Conservation (phyloP, 2,797 vertebrate genomes). For the Falco biarmicus region DNA sequence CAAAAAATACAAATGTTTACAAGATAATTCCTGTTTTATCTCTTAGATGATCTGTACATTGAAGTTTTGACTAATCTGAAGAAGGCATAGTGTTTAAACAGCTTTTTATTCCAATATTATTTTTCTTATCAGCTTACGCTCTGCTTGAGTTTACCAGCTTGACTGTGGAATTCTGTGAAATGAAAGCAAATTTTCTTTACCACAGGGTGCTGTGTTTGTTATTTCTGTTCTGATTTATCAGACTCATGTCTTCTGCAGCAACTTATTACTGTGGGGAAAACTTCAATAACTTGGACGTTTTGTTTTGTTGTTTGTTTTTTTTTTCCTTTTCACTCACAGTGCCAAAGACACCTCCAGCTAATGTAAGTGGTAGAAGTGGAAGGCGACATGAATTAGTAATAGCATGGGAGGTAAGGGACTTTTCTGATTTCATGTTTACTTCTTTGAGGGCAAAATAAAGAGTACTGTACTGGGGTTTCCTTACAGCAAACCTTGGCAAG, state of each 20-base stretch:
- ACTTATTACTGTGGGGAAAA: background rate
- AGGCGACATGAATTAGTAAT: slow-evolving; percentile 95
- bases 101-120: background rate
- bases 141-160: background rate
- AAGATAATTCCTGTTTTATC: background rate
- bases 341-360: slow-evolving; percentile 92
- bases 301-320: background rate
- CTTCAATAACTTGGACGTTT: background rate
- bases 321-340: slow-evolving; percentile 77
- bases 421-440: slow-evolving; percentile 8
- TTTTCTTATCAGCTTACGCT: background rate
- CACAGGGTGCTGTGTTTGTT: background rate
- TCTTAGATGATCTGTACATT: background rate
- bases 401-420: slow-evolving; percentile 93
- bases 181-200: background rate
- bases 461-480: background rate
- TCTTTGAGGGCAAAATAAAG: slow-evolving; percentile 3
- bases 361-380: slow-evolving; percentile 94
- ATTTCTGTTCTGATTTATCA: slow-evolving; percentile 20
- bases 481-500: background rate
- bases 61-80: background rate
- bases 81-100: background rate
- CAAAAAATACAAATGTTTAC: background rate
- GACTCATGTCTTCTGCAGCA: background rate
- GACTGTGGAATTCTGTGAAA: background rate